Evolutionary conservation across 2,888 invertebrate genomes (phyloP).

Genomic region (Dione juno): DNA sequence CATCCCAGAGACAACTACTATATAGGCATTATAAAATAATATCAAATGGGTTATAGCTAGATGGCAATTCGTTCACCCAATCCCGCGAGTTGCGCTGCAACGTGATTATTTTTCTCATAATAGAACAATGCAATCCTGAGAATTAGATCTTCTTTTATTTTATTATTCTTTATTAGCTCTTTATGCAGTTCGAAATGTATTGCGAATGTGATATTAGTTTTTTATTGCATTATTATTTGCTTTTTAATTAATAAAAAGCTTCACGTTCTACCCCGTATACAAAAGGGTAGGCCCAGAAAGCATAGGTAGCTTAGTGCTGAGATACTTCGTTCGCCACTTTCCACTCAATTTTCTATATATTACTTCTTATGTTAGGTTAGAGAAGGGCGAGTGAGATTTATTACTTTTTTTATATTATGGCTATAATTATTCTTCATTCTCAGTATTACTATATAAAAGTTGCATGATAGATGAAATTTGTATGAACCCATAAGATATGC

Average conservation of each 20-base stretch:
- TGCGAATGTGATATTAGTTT: neutral
- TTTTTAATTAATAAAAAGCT: neutral
- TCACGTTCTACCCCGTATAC: neutral
- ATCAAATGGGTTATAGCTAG: slow-evolving; percentile 37
- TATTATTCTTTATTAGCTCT: neutral
- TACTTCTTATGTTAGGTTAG: no score
- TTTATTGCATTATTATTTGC: neutral
- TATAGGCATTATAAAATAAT: neutral
- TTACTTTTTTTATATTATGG: no score
- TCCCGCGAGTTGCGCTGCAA: slow-evolving; percentile 50
- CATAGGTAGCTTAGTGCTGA: neutral
- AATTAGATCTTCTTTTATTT: slow-evolving; percentile 7
- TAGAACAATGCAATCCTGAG: slow-evolving; percentile 49
- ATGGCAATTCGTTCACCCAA: slow-evolving; percentile 47
- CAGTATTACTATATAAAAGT: no score
- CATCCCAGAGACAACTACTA: neutral
- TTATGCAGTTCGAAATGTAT: slow-evolving; percentile 2
- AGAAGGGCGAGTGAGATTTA: no score
- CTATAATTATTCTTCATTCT: no score
- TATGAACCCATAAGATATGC: neutral
- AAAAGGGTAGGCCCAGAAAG: neutral
- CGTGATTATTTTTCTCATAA: slow-evolving; percentile 53
- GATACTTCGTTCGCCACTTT: neutral
- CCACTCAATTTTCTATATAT: no score
- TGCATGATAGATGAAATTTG: no score